Base-by-base conservation (phyloP, 2,113 vertebrate genomes). In the Polypterus senegalus region DNA sequence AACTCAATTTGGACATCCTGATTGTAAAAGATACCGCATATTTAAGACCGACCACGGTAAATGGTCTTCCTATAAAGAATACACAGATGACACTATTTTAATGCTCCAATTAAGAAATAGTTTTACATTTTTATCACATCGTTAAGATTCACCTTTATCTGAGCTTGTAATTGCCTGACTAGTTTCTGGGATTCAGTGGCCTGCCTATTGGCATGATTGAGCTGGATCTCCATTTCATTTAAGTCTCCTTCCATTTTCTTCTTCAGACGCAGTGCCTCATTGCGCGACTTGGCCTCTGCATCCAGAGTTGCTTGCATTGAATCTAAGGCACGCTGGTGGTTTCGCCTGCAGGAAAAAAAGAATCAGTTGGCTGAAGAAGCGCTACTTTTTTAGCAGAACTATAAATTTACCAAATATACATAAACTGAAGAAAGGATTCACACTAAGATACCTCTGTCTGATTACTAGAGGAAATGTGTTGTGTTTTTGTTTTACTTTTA, bases 221-320 rank as follows among this genome's bases (percentile, higher is more conserved):
- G 79, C 82, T 97, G 93, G 69, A 97, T 83, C 79, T 95, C 92
- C 84, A 95, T 91, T 67, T 94, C 91, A 0, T 96, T 97, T 72
- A 96, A 76, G 75, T 97, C 93, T 0, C 90, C 87, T 60, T 97
- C 93, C 92, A 96, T 94, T 79, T 97, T 97, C 82, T 97, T 97
- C 74, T 83, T 89, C 61, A 97, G 84, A 46, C 91, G 66, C n/a
- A 92, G 70, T 0, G 94, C 94, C 78, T 97, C 93, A 0, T 89
- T 94, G 71, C 88, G 88, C 66, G 91, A 90, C 73, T 87, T 86
- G 1, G 88, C 81, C 81, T 97, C 92, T 0, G 91, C 84, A 1
- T 97, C 92, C 49, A 96, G 74, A 0, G 86, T 90, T 63, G 91
- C 78, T 77, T 97, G 94, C 81, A 96, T 85, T 68, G 91, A 89